These are phyloP conservation scores for Psilopsiagon aymara DNA, from an alignment of 2,113 vertebrate genomes.

Conservation along the genomic window DNA sequence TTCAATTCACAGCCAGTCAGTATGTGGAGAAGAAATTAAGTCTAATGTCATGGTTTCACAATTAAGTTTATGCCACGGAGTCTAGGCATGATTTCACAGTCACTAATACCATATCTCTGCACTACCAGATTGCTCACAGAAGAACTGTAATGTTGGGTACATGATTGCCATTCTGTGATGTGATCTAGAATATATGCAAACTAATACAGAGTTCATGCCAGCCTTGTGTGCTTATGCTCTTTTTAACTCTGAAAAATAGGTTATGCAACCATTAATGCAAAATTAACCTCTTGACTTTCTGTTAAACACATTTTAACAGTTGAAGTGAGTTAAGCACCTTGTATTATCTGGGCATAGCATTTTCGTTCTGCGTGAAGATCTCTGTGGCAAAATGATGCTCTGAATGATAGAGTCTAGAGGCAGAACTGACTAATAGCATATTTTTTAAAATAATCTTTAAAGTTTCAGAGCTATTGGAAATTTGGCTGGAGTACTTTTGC, in stretches of 20 bases:
- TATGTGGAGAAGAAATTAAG: conserved; percentile 12
- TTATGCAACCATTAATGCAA: background rate
- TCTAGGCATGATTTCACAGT: background rate
- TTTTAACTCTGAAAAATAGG: background rate
- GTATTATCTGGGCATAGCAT: background rate
- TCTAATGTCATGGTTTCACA: background rate
- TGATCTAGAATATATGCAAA: background rate
- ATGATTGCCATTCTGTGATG: background rate
- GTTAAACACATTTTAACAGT: background rate
- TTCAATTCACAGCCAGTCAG: background rate
- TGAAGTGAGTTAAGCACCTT: background rate
- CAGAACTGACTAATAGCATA: background rate
- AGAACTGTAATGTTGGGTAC: background rate
- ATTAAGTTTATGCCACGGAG: background rate
- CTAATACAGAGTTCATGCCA: background rate
- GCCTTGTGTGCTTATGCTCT: background rate
- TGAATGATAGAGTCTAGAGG: background rate
- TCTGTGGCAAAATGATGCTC: background rate
- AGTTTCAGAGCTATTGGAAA: background rate
- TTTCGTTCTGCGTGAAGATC: background rate
- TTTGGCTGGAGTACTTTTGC: background rate
- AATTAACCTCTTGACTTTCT: background rate
- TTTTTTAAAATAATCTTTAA: background rate
- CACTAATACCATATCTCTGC: background rate
- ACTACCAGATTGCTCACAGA: background rate